A percentile compares a stretch with the other conserved stretches of the same genome.
Evolutionary conservation across 2,888 invertebrate species (phyloP).

Genomic region (Brachyopa scutellaris): DNA sequence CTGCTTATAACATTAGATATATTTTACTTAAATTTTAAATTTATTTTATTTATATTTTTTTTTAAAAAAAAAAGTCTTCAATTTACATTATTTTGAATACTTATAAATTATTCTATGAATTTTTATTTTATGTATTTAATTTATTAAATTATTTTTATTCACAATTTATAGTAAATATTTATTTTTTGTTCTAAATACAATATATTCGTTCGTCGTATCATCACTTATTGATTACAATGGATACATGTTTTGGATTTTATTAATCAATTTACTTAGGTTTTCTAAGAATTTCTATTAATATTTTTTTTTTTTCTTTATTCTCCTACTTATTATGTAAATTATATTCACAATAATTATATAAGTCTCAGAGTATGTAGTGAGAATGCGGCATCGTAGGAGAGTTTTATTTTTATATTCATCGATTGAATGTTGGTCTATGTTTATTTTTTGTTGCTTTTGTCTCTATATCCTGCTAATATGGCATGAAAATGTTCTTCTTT

Average conservation of each 20-base stretch:
- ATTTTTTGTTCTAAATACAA: constrained; percentile 33
- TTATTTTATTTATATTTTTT: too few species aligned
- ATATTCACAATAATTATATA: constrained; percentile 64
- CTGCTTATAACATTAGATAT: constrained; percentile 44
- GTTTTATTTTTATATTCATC: constrained; percentile 5
- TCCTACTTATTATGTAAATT: constrained; percentile 64
- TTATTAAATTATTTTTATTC: constrained; percentile 5
- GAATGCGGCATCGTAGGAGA: constrained; percentile 2
- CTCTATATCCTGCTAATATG: constrained; percentile 27
- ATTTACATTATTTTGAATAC: constrained; percentile 70
- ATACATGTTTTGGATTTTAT: constrained; percentile 38
- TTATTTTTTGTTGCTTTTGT: not conserved
- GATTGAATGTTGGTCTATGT: constrained; percentile 18
- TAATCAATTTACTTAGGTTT: too few species aligned
- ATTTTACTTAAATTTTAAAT: constrained; percentile 29
- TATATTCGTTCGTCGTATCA: constrained; percentile 49
- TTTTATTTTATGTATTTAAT: constrained; percentile 7
- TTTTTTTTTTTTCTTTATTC: constrained; percentile 17
- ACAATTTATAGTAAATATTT: constrained; percentile 29
- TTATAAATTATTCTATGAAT: constrained; percentile 48
- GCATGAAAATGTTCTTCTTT: constrained; percentile 29
- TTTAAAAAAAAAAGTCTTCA: constrained; percentile 64
- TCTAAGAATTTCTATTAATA: constrained; percentile 12
- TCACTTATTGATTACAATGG: constrained; percentile 44
- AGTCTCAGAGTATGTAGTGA: constrained; percentile 57